Conservation (phyloP, 2,797 vertebrate genomes). For the Pagetopsis macropterus region DNA sequence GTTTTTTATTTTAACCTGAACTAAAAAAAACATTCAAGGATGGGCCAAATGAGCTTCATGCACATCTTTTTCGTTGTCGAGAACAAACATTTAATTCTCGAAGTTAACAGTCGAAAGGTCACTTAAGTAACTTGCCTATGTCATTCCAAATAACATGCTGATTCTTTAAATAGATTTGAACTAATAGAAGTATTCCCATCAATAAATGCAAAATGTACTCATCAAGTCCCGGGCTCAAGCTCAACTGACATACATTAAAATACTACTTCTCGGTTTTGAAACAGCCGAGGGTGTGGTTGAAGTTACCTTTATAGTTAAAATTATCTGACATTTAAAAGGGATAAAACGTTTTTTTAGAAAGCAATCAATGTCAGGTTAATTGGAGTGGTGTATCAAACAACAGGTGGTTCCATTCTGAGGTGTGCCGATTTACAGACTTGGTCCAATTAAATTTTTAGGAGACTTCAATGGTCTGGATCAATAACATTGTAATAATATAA, state of each 20-base stretch:
- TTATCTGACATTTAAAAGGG: background rate
- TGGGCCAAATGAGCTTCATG: background rate
- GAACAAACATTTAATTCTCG: background rate
- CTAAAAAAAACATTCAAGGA: background rate
- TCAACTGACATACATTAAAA: background rate
- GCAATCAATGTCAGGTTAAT: background rate
- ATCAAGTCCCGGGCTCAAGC: background rate
- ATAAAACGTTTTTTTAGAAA: background rate
- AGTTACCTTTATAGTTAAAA: slow-evolving; percentile 8
- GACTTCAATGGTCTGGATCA: background rate
- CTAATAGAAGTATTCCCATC: background rate
- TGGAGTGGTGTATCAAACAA: background rate
- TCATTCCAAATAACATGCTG: background rate
- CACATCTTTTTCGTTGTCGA: background rate
- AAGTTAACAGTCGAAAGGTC: background rate
- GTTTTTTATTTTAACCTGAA: background rate
- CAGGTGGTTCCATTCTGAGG: background rate
- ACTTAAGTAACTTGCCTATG: background rate
- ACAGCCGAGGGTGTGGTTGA: background rate
- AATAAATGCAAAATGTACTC: background rate
- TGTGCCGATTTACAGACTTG: slow-evolving; percentile 10
- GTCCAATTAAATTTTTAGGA: background rate
- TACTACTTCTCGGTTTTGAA: background rate
- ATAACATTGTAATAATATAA: background rate
- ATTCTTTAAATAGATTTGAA: slow-evolving; percentile 2